phyloP scores from a whole-genome alignment of 2,113 vertebrate genomes.

The Aphelocoma coerulescens region DNA sequence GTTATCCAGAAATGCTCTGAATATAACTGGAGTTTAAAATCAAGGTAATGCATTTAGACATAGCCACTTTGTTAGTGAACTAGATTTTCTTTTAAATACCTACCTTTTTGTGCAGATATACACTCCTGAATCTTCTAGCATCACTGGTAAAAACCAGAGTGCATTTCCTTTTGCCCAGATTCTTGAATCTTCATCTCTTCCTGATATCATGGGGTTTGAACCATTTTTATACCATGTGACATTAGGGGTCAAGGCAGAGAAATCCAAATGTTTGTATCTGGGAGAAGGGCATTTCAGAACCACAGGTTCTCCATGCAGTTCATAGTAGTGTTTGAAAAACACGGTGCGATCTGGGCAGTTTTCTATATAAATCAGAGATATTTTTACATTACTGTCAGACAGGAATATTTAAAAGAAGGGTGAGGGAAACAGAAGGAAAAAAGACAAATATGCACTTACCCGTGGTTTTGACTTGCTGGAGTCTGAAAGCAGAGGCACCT shows the following conservation, averaged over 20 bases:
- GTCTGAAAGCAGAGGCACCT: conserved; percentile 21
- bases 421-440: background rate
- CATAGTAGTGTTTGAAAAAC: conserved; percentile 47
- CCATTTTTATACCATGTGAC: conserved; percentile 69
- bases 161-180: conserved; percentile 47
- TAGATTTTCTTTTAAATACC: background rate
- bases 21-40: background rate
- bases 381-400: conserved; percentile 1
- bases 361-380: conserved; percentile 43
- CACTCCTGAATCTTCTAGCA: conserved; percentile 77
- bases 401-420: background rate
- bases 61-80: background rate
- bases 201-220: background rate
- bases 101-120: conserved; percentile 84
- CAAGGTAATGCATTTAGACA: background rate
- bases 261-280: conserved; percentile 6
- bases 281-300: conserved; percentile 76
- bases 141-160: conserved; percentile 85
- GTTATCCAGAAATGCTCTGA: background rate
- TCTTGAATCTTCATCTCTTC: conserved; percentile 49
- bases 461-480: conserved; percentile 2
- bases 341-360: conserved; percentile 61
- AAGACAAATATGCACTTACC: conserved; percentile 24
- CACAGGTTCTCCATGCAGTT: conserved; percentile 78
- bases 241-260: conserved; percentile 15